Conservation (phyloP, 2,113 vertebrate genomes). For the Phodopus roborovskii region DNA sequence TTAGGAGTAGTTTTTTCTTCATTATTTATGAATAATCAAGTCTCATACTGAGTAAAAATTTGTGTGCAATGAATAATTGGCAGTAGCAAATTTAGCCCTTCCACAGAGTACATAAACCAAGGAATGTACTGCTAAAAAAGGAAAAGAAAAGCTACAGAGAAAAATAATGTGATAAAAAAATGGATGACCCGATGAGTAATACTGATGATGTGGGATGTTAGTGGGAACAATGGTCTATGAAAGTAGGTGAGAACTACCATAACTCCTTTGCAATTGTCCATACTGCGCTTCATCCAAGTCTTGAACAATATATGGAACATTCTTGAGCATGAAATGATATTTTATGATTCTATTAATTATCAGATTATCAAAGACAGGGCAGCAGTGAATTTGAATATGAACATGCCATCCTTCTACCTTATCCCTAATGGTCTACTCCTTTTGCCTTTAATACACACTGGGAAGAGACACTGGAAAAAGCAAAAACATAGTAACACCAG, state of each 20-base stretch:
- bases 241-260: neutral
- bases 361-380: neutral
- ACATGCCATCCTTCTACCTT: neutral
- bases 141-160: neutral
- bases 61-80: neutral
- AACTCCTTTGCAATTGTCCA: neutral
- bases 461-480: neutral
- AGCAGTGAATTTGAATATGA: neutral
- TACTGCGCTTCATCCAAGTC: neutral
- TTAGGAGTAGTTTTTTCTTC: neutral
- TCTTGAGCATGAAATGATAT: neutral
- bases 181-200: neutral
- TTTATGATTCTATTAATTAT: neutral
- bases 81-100: neutral
- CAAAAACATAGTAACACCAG: neutral
- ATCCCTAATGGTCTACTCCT: too few species aligned
- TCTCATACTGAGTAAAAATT: neutral
- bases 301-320: neutral
- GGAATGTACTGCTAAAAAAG: neutral
- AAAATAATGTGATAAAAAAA: neutral
- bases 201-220: neutral
- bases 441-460: neutral
- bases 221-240: neutral
- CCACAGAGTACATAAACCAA: neutral
- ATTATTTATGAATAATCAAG: neutral